phyloP scores from a whole-genome alignment of 2,113 vertebrate species.

The mouse (Mus musculus) region DNA sequence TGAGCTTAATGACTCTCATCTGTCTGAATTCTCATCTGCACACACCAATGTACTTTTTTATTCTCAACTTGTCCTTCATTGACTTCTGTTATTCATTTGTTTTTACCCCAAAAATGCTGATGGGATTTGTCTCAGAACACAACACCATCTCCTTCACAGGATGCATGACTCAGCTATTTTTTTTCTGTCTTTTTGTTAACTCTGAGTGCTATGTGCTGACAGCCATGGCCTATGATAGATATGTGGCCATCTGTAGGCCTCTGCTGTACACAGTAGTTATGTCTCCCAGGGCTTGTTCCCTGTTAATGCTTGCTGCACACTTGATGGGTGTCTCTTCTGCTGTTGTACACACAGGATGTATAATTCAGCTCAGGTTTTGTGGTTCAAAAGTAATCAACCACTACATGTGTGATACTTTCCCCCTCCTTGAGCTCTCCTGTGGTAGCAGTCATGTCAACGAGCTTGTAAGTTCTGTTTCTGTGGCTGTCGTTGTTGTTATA shows the following conservation, averaged over 20 bases:
- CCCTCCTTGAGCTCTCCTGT: constrained; percentile 74
- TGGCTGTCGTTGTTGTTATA: not conserved
- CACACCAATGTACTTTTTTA: constrained; percentile 60
- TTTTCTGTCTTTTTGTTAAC: constrained; percentile 63
- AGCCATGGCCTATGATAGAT: constrained; percentile 64
- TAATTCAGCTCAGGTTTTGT: not conserved
- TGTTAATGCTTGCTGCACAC: constrained; percentile 32
- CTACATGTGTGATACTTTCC: constrained; percentile 80
- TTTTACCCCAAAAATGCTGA: constrained; percentile 46
- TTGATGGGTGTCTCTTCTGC: constrained; percentile 12
- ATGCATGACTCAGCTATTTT: constrained; percentile 64
- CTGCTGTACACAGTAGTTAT: not conserved
- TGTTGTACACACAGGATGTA: not conserved
- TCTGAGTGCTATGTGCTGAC: constrained; percentile 66
- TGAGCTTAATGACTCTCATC: constrained; percentile 53
- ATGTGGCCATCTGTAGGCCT: constrained; percentile 62
- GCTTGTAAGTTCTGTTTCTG: constrained; percentile 35
- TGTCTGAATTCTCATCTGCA: constrained; percentile 44
- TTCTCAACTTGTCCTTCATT: constrained; percentile 59
- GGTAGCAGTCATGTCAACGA: constrained; percentile 43
- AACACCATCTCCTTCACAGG: constrained; percentile 40
- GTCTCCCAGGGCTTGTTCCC: constrained; percentile 36
- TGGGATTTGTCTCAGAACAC: constrained; percentile 14
- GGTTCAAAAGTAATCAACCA: constrained; percentile 47
- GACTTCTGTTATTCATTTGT: constrained; percentile 59